These are phyloP conservation scores for Hippocampus barbouri DNA, from an alignment of 2,113 vertebrate species.

Conservation along the genomic window DNA sequence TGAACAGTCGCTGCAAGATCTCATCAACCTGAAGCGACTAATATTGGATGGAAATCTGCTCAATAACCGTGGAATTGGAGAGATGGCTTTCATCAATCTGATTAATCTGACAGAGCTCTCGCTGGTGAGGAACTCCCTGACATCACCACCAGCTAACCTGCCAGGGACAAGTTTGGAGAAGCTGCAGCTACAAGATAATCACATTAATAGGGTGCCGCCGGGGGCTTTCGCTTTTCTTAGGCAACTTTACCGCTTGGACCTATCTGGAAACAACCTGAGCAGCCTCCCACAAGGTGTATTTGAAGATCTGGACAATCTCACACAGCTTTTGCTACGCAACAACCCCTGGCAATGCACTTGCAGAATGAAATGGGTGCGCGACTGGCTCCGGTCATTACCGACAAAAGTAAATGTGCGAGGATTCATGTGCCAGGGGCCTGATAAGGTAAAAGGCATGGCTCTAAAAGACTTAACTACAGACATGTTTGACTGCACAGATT, in stretches of 20 bases:
- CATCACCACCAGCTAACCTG: slow-evolving; percentile 88
- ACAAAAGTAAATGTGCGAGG: slow-evolving; percentile 95
- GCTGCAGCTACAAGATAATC: slow-evolving; percentile 97
- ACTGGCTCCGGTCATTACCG: slow-evolving; percentile 89
- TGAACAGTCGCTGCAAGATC: slow-evolving; percentile 91
- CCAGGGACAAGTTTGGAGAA: slow-evolving; percentile 89
- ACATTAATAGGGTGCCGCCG: slow-evolving; percentile 89
- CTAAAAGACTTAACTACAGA: slow-evolving; percentile 93
- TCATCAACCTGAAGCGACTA: slow-evolving; percentile 94
- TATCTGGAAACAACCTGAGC: slow-evolving; percentile 96
- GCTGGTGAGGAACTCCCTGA: slow-evolving; percentile 90
- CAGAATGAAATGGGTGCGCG: slow-evolving; percentile 97
- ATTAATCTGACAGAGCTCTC: slow-evolving; percentile 95
- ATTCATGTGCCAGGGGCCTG: slow-evolving; percentile 97
- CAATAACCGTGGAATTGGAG: slow-evolving; percentile 91
- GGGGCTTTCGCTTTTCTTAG: slow-evolving; percentile 91
- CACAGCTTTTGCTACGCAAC: slow-evolving; percentile 93
- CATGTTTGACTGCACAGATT: slow-evolving; percentile 87
- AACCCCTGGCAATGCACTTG: slow-evolving; percentile 98
- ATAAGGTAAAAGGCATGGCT: slow-evolving; percentile 97
- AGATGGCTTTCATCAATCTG: slow-evolving; percentile 92
- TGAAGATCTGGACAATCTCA: slow-evolving; percentile 96
- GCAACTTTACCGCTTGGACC: slow-evolving; percentile 92
- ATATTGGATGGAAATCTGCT: slow-evolving; percentile 96
- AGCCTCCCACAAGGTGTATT: slow-evolving; percentile 95